These are phyloP conservation scores for Zoanthus gigantus DNA, from an alignment of 92 coral and sea anemone genomes.

Conservation along the genomic window DNA sequence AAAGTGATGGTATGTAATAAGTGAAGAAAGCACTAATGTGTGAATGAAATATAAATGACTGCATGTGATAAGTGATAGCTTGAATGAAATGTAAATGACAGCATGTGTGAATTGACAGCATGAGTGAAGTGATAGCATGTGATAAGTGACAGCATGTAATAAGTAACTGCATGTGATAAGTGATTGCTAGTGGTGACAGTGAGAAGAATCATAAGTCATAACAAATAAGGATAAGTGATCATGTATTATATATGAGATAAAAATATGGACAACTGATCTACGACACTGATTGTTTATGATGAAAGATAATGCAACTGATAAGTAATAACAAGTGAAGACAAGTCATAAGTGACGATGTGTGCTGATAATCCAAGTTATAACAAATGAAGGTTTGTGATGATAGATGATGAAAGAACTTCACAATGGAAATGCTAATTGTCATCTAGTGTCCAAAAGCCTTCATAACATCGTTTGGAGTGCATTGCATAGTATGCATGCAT, in stretches of 20 bases:
- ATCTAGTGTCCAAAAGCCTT: background rate
- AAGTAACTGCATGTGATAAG: background rate
- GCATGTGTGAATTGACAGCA: background rate
- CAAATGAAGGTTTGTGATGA: slow-evolving; percentile 13
- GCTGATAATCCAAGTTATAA: background rate
- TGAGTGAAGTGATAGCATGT: background rate
- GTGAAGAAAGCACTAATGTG: no score
- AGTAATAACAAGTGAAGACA: background rate
- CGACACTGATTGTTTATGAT: background rate
- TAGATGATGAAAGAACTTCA: background rate
- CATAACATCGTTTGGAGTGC: no score
- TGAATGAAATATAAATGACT: background rate
- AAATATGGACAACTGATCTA: no score
- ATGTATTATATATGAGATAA: background rate
- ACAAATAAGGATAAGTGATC: background rate
- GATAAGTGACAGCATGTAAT: background rate
- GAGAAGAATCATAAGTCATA: no score
- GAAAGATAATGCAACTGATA: background rate
- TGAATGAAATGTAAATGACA: no score
- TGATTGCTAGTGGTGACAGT: slow-evolving; percentile 10
- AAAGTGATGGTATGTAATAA: no score
- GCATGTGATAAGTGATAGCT: background rate
- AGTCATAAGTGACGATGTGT: background rate
- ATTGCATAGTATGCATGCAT: no score
- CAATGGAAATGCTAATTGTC: background rate